Conservation (phyloP, 2,113 vertebrate genomes). For the Bucco capensis region DNA sequence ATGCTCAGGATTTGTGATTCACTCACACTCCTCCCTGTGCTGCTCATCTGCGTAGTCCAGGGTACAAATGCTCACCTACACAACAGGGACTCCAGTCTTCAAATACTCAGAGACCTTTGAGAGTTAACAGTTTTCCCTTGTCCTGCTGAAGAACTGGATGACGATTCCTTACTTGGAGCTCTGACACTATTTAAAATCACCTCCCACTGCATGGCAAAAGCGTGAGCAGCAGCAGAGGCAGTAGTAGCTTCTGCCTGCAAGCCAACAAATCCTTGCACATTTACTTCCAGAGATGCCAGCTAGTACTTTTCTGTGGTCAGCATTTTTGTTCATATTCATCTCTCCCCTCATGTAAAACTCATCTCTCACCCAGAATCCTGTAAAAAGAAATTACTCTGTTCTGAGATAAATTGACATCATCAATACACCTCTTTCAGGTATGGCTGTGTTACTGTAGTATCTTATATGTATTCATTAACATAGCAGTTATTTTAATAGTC, state of each 20-base stretch:
- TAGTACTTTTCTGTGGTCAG: not conserved
- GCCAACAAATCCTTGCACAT: not conserved
- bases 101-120: not conserved
- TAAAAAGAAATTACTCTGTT: not conserved
- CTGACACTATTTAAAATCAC: not conserved
- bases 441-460: not conserved
- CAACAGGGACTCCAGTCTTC: not conserved
- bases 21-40: not conserved
- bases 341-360: accelerated
- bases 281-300: not conserved
- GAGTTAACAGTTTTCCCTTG: not conserved
- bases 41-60: not conserved
- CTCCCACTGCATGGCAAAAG: not conserved
- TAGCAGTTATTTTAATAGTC: not conserved
- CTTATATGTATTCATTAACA: not conserved
- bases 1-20: not conserved
- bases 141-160: not conserved
- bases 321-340: not conserved
- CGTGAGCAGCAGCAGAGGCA: not conserved
- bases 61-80: not conserved
- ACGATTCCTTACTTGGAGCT: not conserved
- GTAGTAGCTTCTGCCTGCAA: not conserved
- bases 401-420: not conserved
- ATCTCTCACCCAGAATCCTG: not conserved
- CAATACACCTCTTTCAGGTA: not conserved